A percentile compares a stretch with the other conserved stretches of the same genome.
Conservation (phyloP, 1,140 invertebrate species). For the Bradysia coprophila region DNA sequence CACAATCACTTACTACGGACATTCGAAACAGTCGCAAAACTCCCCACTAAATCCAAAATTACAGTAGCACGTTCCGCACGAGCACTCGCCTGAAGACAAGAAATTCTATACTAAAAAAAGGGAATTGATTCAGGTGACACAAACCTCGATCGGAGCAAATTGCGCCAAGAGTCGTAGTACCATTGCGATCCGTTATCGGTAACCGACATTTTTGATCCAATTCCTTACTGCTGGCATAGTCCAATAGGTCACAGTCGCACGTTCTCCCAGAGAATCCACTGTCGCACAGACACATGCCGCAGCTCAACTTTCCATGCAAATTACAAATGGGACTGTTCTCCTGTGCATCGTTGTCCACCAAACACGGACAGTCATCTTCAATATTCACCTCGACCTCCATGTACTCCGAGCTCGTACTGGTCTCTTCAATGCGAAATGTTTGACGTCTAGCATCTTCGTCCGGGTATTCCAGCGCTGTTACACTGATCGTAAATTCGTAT, state of each 20-base stretch:
- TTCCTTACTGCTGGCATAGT: conserved; percentile 24
- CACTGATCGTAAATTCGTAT: conserved; percentile 32
- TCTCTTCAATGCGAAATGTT: conserved; percentile 15
- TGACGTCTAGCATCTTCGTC: conserved; percentile 23
- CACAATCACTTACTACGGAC: conserved; percentile 7
- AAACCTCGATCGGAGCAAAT: conserved; percentile 20
- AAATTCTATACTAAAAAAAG: no score
- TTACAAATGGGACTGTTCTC: conserved; percentile 11
- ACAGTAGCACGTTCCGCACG: conserved; percentile 29
- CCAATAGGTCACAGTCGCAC: conserved; percentile 28
- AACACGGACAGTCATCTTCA: conserved; percentile 17
- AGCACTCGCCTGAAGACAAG: no score
- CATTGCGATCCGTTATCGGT: conserved; percentile 11
- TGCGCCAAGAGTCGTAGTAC: conserved; percentile 9
- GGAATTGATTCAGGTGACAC: no score
- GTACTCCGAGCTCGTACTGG: conserved; percentile 18
- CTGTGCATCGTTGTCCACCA: conserved; percentile 8
- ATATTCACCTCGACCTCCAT: conserved; percentile 20
- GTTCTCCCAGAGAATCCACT: conserved; percentile 34
- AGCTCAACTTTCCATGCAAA: conserved; percentile 27
- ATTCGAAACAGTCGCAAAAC: conserved; percentile 30
- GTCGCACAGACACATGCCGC: conserved; percentile 35
- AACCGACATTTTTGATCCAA: conserved; percentile 23
- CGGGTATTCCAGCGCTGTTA: conserved; percentile 29
- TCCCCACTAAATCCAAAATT: conserved; percentile 25